phyloP scores from a whole-genome alignment of 2,797 vertebrate species.

The Botia almorhae region DNA sequence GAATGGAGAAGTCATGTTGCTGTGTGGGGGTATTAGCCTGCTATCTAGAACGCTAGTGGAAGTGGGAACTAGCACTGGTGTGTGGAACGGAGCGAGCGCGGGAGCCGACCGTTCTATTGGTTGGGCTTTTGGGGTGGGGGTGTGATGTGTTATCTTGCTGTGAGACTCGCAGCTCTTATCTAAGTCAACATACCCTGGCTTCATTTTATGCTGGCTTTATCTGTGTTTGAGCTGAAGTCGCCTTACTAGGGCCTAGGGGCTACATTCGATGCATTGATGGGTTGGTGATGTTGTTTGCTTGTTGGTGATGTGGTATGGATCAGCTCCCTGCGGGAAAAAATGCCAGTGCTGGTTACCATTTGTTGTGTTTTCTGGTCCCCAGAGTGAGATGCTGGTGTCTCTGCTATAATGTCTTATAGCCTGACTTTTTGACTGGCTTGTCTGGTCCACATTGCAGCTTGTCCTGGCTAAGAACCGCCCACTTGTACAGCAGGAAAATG shows the following conservation, averaged over 20 bases:
- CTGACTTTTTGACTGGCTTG: not conserved
- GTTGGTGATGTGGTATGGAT: slow-evolving; percentile 20
- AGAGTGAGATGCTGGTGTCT: not conserved
- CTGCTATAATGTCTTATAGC: not conserved
- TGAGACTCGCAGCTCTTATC: slow-evolving; percentile 41
- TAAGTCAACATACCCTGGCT: slow-evolving; percentile 30
- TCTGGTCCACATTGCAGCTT: not conserved
- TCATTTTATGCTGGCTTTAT: slow-evolving; percentile 39
- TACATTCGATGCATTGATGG: not conserved
- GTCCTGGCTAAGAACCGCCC: not conserved
- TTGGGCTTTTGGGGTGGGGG: slow-evolving; percentile 12
- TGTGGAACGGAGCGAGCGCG: slow-evolving; percentile 14
- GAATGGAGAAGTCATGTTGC: not conserved
- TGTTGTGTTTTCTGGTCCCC: slow-evolving; percentile 7
- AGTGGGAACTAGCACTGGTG: slow-evolving; percentile 31
- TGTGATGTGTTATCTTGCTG: slow-evolving; percentile 43
- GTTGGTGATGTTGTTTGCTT: slow-evolving; percentile 30
- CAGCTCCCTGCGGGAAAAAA: slow-evolving; percentile 13
- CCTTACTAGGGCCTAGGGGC: slow-evolving; percentile 1
- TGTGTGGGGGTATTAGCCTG: slow-evolving; percentile 30
- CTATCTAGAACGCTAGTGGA: slow-evolving; percentile 35
- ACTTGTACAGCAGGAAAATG: not conserved
- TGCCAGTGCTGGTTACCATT: not conserved
- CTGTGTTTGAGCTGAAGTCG: slow-evolving; percentile 29
- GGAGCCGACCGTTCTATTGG: slow-evolving; percentile 34